Evolutionary conservation across 2,888 invertebrate genomes (phyloP), one percentile per base, ranked within the genome.

Genomic region (Metopia argyrocephala): DNA sequence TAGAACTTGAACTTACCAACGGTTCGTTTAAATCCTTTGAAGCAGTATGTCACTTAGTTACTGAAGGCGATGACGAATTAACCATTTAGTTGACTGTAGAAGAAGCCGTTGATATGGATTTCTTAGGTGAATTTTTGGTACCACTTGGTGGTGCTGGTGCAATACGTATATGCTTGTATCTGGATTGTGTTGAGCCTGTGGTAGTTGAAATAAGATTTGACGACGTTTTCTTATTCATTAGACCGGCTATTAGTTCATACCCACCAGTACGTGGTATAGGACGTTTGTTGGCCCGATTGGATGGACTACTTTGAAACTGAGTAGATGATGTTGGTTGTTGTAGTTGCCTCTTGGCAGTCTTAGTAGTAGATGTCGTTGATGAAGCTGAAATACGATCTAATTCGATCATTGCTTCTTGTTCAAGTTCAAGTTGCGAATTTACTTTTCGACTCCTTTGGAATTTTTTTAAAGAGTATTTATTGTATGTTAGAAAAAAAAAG

Each of bases 361-460:
- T 45, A 38, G 12, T 38, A 78, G 83, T n/a, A n/a, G 74, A 75
- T 56, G 87, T 84, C 69, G 86, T 85, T 73, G 89, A 85, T 79
- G 87, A 83, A 85, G 89, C 88, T 88, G 92, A 92, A 88, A 93
- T 93, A 89, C 94, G 93, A 91, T 97, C 97, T 87, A 97, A 91
- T 90, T 96, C 96, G 83, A 94, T 93, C 96, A 97, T 96, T 74
- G 97, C 97, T 91, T 97, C 96, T 92, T 97, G 96, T 88, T 97
- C 97, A 73, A 97, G 97, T 91, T 97, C 97, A 87, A 97, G 92
- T 90, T 96, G 95, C 85, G 94, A 94, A 91, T 96, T 96, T 93
- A 97, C 92, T 95, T 96, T 96, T 93, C 97, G 94, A 93, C 96
- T 96, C 94, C 97, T 97, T 93, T 81, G 52, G 74, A 76, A 76